Base-by-base conservation (phyloP, 92 coral and sea anemone genomes). In the Epizoanthus rinbou region DNA sequence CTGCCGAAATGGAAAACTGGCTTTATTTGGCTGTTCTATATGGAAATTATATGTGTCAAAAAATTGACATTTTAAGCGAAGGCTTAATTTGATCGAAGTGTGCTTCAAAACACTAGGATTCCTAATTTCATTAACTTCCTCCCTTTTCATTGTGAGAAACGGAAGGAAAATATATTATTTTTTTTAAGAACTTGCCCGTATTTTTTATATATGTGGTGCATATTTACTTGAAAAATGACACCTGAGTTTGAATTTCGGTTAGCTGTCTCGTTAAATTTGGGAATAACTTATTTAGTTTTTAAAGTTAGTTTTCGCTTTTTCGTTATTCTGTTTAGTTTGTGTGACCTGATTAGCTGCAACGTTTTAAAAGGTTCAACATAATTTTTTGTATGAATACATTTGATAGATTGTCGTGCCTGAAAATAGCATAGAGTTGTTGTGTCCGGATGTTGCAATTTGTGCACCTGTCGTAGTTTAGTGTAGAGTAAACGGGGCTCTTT, bases 381-480 rank as follows among this genome's bases (percentile, higher is more conserved):
- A 67, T 28, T 1, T 67, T 67, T 67, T 43, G 43, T 7, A 14
- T 5, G 39, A 67, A 67, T 16, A 33, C 4, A 8, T 37, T 6
- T 31, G 18, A 14, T 67, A 17, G 14, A 67, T 19, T 67, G 43
- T 33, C 35, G 16, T 65, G 43, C 6, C n/a, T 0, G 70, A 67
- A 37, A 15, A 67, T 24, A 67, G 50, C 6, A 8, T 10, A 31
- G 24, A 65, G 6, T 17, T 3, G 21, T 33, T 67, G 31, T 33
- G n/a, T 33, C 47, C 6, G 73, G 23, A 33, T 4, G 21, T 16
- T 67, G 50, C 15, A 19, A 67, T 9, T 67, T 9, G 8, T 3
- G 19, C 73, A 67, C 73, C 73, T 67, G 73, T 33, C n/a, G 18
- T 15, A 10, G 25, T 66, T 28, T 66, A 66, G 33, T 66, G 72